These are phyloP conservation scores for Tauraco hartlaubi DNA, from an alignment of 2,797 vertebrate genomes.

Conservation along the genomic window DNA sequence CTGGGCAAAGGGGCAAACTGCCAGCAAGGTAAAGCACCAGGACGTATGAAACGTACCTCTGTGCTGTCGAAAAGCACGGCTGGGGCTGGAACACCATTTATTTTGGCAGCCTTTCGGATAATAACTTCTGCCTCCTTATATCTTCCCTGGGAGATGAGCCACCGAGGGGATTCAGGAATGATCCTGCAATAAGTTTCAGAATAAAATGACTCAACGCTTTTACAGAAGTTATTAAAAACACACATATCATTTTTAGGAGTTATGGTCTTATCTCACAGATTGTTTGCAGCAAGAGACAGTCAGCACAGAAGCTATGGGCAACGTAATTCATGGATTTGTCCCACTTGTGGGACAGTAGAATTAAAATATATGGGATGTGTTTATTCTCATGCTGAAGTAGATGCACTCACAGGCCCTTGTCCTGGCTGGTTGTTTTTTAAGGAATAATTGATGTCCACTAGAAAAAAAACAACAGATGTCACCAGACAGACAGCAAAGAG, in stretches of 20 bases:
- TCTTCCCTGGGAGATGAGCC: constrained; percentile 91
- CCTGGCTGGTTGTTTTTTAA: not conserved
- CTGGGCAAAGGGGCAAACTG: not conserved
- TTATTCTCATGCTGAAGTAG: not conserved
- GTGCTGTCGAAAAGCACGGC: constrained; percentile 76
- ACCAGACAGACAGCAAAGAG: not conserved
- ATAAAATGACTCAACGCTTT: not conserved
- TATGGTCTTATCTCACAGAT: not conserved
- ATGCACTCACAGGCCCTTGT: not conserved
- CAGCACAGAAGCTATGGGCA: not conserved
- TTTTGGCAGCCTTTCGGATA: constrained; percentile 87
- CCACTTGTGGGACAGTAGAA: not conserved
- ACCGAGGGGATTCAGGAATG: constrained; percentile 95
- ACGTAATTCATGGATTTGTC: not conserved
- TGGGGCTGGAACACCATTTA: constrained; percentile 83
- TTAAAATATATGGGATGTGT: not conserved
- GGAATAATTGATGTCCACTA: not conserved
- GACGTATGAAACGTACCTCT: constrained; percentile 79
- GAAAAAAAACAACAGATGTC: not conserved
- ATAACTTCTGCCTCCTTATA: constrained; percentile 88
- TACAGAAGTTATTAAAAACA: not conserved
- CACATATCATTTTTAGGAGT: not conserved
- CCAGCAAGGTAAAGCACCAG: not conserved
- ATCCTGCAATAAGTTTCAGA: constrained; percentile 80
- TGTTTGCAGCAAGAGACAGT: not conserved